Base-by-base conservation (phyloP, 2,888 invertebrate genomes). In the Nineta flava region DNA sequence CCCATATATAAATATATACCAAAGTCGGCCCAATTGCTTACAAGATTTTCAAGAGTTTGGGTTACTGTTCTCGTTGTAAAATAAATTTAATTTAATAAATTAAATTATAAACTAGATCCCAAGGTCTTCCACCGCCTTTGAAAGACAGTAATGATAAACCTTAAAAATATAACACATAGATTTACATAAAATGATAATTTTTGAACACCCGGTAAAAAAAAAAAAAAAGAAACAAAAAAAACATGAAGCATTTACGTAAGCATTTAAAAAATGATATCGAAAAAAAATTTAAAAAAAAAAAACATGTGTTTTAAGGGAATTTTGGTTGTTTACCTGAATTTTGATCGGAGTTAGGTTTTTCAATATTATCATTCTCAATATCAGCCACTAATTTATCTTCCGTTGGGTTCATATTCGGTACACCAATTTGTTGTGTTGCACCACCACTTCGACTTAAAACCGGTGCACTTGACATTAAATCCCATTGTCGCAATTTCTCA, bases 401-500 rank as follows among this genome's bases (percentile, higher is more conserved):
- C 2, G 13, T 15, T 7, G 4, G 3, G 13, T 13, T 13, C 9
- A 13, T 44, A 44, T 38, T 38, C 38, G 38, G 38, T 4, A 13
- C 15, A 13, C n/a, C 15, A 9, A 38, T 3, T 9, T 38, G 38
- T 26, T 15, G 10, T 15, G 17, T 9, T 15, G 3, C 42, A 9
- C 12, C n/a, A 26, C 26, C 17, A 13, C 44, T 19, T 3, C 44
- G 19, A 21, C 19, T 44, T 6, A 49, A 35, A 19, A 49, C 49
- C 46, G 67, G 66, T 46, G 67, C 87, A 72, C 87, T 87, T 52
- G 88, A 88, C 80, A 88, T 77, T 59, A 87, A 76, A 69, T 88
- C 88, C 88, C 88, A 88, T 62, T 88, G 88, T 48, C 88, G 76
- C 58, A 88, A 74, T 57, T 84, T 87, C 69, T 88, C 88, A 59